phyloP scores from a whole-genome alignment of 2,113 vertebrate species.

The Hippotragus niger region DNA sequence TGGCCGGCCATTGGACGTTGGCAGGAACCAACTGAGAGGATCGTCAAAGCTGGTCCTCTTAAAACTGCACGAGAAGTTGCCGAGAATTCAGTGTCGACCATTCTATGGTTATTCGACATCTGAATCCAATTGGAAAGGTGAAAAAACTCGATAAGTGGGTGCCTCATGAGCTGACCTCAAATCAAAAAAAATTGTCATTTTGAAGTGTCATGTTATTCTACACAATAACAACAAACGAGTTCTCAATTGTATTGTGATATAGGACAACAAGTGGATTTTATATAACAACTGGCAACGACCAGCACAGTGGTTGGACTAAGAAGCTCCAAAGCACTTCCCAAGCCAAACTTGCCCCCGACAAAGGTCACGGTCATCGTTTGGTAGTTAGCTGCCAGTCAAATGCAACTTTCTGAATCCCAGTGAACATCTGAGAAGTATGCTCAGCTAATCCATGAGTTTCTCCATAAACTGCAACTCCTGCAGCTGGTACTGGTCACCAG shows the following conservation, averaged over 20 bases:
- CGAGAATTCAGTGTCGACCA: rapidly evolving
- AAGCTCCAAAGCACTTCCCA: neutral
- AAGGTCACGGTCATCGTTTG: neutral
- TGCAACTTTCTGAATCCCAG: neutral
- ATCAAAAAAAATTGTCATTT: neutral
- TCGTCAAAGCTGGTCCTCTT: neutral
- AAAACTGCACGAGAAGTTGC: neutral
- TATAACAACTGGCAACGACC: neutral
- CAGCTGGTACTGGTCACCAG: neutral
- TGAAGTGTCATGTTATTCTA: neutral
- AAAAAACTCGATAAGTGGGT: neutral
- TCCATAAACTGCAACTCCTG: neutral
- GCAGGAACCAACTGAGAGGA: neutral
- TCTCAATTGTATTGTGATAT: neutral
- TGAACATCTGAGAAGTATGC: neutral
- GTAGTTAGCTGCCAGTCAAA: neutral
- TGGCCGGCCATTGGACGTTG: neutral
- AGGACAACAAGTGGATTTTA: neutral
- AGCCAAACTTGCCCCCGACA: neutral
- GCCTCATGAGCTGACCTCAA: neutral
- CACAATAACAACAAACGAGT: neutral
- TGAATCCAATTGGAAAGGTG: neutral
- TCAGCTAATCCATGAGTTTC: neutral
- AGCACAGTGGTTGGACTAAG: neutral
- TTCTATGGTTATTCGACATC: neutral